These are phyloP conservation scores for Phoenoteleia sp. DNA, from an alignment of 2,888 invertebrate genomes.

Conservation along the genomic window DNA sequence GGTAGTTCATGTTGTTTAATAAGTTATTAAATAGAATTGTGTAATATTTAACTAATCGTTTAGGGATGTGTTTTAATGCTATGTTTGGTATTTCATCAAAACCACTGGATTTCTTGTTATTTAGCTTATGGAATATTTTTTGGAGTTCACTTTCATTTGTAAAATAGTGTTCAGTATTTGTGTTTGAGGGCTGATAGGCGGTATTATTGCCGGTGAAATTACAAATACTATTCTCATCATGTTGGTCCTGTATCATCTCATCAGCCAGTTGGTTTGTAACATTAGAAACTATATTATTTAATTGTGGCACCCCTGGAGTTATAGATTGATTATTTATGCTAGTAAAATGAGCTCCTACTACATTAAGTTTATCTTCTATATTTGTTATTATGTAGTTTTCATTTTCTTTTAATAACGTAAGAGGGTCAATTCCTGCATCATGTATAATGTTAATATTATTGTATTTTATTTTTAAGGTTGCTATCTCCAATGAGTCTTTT, in stretches of 20 bases:
- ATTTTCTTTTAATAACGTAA: not conserved
- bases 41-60: slow-evolving; percentile 3
- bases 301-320: not conserved
- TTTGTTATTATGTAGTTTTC: slow-evolving; percentile 1
- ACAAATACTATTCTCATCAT: not conserved
- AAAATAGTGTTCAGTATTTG: not conserved
- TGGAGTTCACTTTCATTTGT: not conserved
- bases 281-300: not conserved
- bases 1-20: slow-evolving; percentile 47
- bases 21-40: slow-evolving; percentile 66
- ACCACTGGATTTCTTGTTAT: slow-evolving; percentile 65
- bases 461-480: not conserved
- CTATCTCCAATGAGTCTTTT: slow-evolving; percentile 7
- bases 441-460: too few species aligned
- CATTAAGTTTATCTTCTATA: not conserved
- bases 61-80: slow-evolving; percentile 56
- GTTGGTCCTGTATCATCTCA: not conserved
- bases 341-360: slow-evolving; percentile 13
- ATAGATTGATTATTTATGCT: slow-evolving; percentile 2
- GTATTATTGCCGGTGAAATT: not conserved
- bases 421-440: not conserved
- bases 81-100: slow-evolving; percentile 62
- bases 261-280: not conserved
- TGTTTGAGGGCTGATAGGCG: not conserved
- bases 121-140: slow-evolving; percentile 5